A percentile compares a stretch with the other conserved stretches of the same genome.
phyloP scores from a whole-genome alignment of 2,888 invertebrate species.

The Belgica antarctica region DNA sequence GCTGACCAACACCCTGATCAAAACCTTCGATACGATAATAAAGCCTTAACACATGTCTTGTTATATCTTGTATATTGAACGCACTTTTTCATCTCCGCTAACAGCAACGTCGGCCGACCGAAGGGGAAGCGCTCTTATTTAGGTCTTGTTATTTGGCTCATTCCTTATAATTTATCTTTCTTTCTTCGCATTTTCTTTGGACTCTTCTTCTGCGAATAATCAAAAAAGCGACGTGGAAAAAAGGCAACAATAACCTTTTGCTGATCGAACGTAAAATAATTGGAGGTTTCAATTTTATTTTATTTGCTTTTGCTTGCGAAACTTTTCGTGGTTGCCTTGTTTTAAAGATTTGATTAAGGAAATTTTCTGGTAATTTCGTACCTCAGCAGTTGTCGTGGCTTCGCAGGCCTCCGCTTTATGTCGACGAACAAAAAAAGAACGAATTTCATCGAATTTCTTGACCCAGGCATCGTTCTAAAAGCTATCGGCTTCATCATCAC shows the following conservation, averaged over 20 bases:
- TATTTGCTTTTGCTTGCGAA: slow-evolving; percentile 25
- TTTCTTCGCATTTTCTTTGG: neutral
- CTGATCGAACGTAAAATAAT: slow-evolving; percentile 25
- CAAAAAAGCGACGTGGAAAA: neutral
- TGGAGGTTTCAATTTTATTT: slow-evolving; percentile 22
- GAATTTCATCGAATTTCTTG: no score
- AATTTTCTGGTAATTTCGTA: neutral
- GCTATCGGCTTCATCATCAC: neutral
- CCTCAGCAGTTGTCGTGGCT: neutral
- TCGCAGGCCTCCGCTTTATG: neutral
- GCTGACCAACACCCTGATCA: neutral
- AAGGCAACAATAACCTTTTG: neutral
- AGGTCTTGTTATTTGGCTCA: slow-evolving; percentile 8
- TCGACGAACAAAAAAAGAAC: no score
- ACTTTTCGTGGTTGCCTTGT: neutral
- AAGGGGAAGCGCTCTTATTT: neutral
- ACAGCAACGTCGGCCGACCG: neutral
- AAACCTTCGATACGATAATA: slow-evolving; percentile 3
- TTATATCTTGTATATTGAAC: slow-evolving; percentile 27
- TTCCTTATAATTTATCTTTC: slow-evolving; percentile 18
- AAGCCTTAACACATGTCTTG: slow-evolving; percentile 24
- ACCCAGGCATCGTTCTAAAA: neutral
- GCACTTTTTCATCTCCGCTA: slow-evolving; percentile 20
- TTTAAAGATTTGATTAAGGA: slow-evolving; percentile 8
- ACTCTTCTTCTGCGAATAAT: slow-evolving; percentile 3